Evolutionary conservation across 2,113 vertebrate species (phyloP), one percentile per base, ranked within the genome.

Genomic region (Pteruthius melanotis): DNA sequence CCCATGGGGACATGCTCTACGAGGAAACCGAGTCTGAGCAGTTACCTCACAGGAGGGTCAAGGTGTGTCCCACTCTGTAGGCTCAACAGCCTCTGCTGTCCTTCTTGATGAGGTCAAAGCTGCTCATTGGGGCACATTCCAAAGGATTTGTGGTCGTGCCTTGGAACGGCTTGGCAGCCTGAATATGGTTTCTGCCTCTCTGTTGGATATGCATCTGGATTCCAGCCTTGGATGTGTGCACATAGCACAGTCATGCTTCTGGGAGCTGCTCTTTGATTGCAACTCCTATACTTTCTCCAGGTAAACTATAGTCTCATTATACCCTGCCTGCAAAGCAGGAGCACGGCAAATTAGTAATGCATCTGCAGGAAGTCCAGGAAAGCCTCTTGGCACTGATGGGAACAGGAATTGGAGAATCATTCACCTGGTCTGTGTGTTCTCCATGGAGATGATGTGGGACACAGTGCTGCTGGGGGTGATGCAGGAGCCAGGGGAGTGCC

Each of bases 91-190:
- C 56, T 84, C 22, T 79, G 40, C 54, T 83, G 45, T 63, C 45
- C 45, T 84, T 54, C 52, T 83, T 77, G 54, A 75, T 40, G 52
- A 87, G 33, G 22, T 24, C 49, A 69, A 79, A 83, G 70, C 35
- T 89, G 26, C 72, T 72, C 2, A 11, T 24, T 76, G 52, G 16
- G 57, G 26, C 72, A 56, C 69, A 57, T 95, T 94, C 82, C 59
- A 35, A 44, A 68, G 22, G 13, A 15, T 65, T 72, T 95, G 56
- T 44, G 11, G 56, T 87, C 1, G 0, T 94, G 53, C 65, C 54
- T 84, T 71, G 37, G 59, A 83, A 89, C 77, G 91, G 49, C n/a
- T 91, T 84, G 69, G 77, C 74, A 33, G 42, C 14, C 70, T 82
- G 49, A 60, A 21, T 45, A 28, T 42, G 37, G 21, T 44, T 79